These are phyloP conservation scores for Imbricaverruca yamaguchii DNA, from an alignment of 2,888 invertebrate genomes.

Conservation along the genomic window DNA sequence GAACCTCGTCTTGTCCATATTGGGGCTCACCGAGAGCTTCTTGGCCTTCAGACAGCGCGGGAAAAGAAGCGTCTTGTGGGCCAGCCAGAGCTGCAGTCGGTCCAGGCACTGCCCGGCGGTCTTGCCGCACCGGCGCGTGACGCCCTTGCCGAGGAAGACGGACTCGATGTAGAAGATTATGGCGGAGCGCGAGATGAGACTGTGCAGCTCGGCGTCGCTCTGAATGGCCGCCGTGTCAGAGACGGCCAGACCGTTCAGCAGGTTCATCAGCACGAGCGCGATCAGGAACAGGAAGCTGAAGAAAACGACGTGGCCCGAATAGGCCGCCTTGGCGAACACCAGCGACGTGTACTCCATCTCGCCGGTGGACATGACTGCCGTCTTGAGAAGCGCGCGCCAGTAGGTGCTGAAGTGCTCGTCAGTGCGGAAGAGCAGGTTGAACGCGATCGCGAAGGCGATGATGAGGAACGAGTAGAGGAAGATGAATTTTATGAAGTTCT, in stretches of 20 bases:
- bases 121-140: slow-evolving; percentile 18
- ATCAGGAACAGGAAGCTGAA: slow-evolving; percentile 72
- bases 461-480: slow-evolving; percentile 71
- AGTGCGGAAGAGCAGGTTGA: slow-evolving; percentile 64
- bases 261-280: slow-evolving; percentile 71
- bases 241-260: slow-evolving; percentile 75
- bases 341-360: slow-evolving; percentile 32
- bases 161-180: slow-evolving; percentile 66
- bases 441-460: slow-evolving; percentile 71
- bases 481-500: slow-evolving; percentile 69
- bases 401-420: slow-evolving; percentile 31
- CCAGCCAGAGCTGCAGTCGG: neutral
- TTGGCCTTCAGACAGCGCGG: slow-evolving; percentile 26
- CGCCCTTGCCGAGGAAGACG: slow-evolving; percentile 54
- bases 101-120: neutral
- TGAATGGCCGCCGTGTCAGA: slow-evolving; percentile 69
- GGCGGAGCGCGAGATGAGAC: slow-evolving; percentile 62
- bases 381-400: slow-evolving; percentile 29
- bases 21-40: slow-evolving; percentile 26
- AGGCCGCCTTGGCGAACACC: slow-evolving; percentile 26
- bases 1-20: slow-evolving; percentile 29
- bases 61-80: slow-evolving; percentile 1
- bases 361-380: slow-evolving; percentile 32
- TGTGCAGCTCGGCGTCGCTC: slow-evolving; percentile 68
- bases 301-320: slow-evolving; percentile 53